phyloP scores from a whole-genome alignment of 2,888 invertebrate genomes.

The Gibbula magus region DNA sequence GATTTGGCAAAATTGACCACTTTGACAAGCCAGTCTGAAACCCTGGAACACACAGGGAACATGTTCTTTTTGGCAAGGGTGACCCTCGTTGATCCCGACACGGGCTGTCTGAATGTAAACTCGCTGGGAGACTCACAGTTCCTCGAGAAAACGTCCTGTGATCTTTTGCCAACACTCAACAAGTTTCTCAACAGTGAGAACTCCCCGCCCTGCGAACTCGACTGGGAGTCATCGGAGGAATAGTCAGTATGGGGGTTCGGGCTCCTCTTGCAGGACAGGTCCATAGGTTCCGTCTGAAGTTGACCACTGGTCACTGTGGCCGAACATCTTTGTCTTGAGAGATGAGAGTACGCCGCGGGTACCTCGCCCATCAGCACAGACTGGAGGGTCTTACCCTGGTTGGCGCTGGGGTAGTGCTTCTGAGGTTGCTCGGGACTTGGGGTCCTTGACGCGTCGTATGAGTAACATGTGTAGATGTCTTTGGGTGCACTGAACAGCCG shows the following conservation, averaged over 20 bases:
- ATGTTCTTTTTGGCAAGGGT: constrained; percentile 73
- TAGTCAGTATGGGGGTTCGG: not conserved
- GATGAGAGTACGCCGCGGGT: constrained; percentile 63
- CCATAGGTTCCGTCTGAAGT: constrained; percentile 66
- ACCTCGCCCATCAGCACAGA: constrained; percentile 65
- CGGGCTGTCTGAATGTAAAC: constrained; percentile 21
- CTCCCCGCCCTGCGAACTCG: constrained; percentile 43
- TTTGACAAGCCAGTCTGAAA: constrained; percentile 72
- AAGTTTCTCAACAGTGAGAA: constrained; percentile 53
- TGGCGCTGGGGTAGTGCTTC: not conserved
- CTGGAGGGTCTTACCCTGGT: constrained; percentile 49
- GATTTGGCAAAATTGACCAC: constrained; percentile 69
- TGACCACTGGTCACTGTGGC: not conserved
- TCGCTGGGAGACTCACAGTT: constrained; percentile 31
- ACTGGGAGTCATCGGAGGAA: constrained; percentile 21
- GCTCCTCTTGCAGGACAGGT: constrained; percentile 62
- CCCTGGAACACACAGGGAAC: constrained; percentile 69
- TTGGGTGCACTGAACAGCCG: constrained; percentile 34
- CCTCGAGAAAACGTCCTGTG: constrained; percentile 11
- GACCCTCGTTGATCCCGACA: constrained; percentile 62
- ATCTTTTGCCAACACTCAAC: constrained; percentile 49
- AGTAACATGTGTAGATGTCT: constrained; percentile 43
- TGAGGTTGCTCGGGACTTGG: constrained; percentile 24
- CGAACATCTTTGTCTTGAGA: constrained; percentile 39
- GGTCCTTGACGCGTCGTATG: constrained; percentile 37